Evolutionary conservation across 1,140 invertebrate genomes (phyloP), one percentile per base, ranked within the genome.

Genomic region (Rhynchophorus ferrugineus): DNA sequence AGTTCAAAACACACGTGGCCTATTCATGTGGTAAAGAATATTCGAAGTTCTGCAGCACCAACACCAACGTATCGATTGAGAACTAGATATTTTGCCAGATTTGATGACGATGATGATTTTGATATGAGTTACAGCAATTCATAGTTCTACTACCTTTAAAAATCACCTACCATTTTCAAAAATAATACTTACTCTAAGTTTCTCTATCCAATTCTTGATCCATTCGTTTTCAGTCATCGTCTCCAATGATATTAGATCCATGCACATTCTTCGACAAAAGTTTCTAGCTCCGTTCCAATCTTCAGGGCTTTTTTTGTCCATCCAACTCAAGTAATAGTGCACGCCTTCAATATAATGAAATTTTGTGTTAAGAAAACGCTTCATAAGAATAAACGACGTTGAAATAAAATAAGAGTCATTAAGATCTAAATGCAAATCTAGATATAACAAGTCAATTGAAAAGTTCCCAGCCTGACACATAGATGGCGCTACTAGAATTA

Each of bases 281-380:
- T 90, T 90, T 58, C 87, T 77, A 2, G 78, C 86, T n/a, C 78
- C 80, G 20, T 90, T 68, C 88, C 88, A 91, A 67, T 89, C 85
- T 56, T 83, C 71, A 14, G 24, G 2, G 6, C 34, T 5, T 39
- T 78, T 75, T 2, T 78, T 79, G 60, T 89, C 85, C 49, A 81
- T 76, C 87, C 87, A 91, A n/a, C 85, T 87, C 70, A 86, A 87
- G 68, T 83, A 88, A 66, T 90, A 90, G 16, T 29, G 7, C 11
- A 18, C 16, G 0, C 46, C 46, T 49, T 5, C 5, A 29, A 29
- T 29, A 29, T 29, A 29, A 29, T 29, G 11, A 6, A 29, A 29
- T 5, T 29, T 29, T 29, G 5, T 29, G 24, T 29, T 29, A 6
- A 29, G 24, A n/a, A n/a, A n/a, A n/a, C n/a, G n/a, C n/a, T n/a